These are phyloP conservation scores for Spongia lamella DNA, from an alignment of 37 sponge, comb jelly and placozoan species.

Conservation along the genomic window DNA sequence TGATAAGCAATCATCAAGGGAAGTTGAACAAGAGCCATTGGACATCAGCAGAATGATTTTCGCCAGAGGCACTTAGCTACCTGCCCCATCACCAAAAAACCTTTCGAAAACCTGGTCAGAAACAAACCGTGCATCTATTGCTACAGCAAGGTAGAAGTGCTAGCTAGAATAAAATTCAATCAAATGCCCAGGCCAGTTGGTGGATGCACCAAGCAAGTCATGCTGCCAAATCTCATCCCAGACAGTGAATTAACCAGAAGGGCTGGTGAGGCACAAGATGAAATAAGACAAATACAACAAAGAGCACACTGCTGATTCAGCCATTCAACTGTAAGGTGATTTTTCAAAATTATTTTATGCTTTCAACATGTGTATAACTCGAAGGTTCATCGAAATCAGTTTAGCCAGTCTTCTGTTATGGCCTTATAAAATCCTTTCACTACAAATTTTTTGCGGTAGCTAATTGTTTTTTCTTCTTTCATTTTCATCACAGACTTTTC, in stretches of 20 bases:
- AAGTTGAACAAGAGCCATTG: too few relatives aligned
- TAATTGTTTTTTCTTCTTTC: too few relatives aligned
- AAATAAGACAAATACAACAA: background rate
- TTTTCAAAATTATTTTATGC: too few relatives aligned
- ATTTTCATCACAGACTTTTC: too few relatives aligned
- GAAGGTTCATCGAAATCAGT: too few relatives aligned
- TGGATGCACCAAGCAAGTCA: constrained; percentile 42
- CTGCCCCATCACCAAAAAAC: constrained; percentile 71
- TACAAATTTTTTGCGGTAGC: too few relatives aligned
- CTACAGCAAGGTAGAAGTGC: constrained; percentile 37
- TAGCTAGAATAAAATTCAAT: constrained; percentile 6
- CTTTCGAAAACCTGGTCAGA: constrained; percentile 62
- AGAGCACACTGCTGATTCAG: constrained; percentile 12
- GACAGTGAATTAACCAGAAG: constrained; percentile 42
- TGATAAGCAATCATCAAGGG: too few relatives aligned
- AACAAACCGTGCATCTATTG: constrained; percentile 50
- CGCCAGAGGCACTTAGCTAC: constrained; percentile 19
- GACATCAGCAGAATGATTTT: background rate
- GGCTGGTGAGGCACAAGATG: constrained; percentile 9
- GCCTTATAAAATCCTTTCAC: too few relatives aligned
- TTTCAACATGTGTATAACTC: too few relatives aligned
- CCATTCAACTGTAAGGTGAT: background rate
- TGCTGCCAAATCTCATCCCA: constrained; percentile 35
- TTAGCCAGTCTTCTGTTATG: too few relatives aligned
- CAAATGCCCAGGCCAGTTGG: constrained; percentile 74